Base-by-base conservation (phyloP, 1,140 invertebrate species). In the Leptonema lineaticorne region DNA sequence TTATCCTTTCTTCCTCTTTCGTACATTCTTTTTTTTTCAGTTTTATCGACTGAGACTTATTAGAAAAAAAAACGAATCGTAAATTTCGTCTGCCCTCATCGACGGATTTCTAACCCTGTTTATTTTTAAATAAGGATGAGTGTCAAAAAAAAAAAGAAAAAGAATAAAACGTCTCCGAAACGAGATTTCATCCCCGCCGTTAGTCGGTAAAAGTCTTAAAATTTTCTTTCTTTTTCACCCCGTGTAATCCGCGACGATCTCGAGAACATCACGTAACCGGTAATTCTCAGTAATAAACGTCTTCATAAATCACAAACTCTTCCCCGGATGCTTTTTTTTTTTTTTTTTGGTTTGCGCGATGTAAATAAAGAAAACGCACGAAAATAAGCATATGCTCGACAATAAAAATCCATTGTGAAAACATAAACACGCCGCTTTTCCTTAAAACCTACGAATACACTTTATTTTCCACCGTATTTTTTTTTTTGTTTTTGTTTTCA, bases 181-280 rank as follows among this genome's bases (percentile, higher is more conserved):
- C 20, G 50, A 24, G 50, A 53, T 53, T 53, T 20, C 50, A 22
- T 24, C 22, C 50, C 46, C 50, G 22, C 11, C 24, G 24, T 8
- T 8, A 24, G 22, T 26, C 24, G 24, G 24, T 8, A 24, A 53
- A 53, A 26, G 50, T 53, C 50, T 53, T 53, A 53, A 53, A 53
- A 22, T 50, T 60, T 71, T 41, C 57, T 60, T 60, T n/a, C n/a
- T n/a, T n/a, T n/a, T n/a, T n/a, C n/a, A n/a, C n/a, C n/a, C n/a
- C 8, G 14, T 33, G 5, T 72, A 72, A 72, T 72, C 70, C 70
- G 28, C 50, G 29, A 8, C 50, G 57, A 59, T 57, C 41, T 58
- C 48, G 33, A 27, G 57, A 69, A 69, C 70, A 72, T 69, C 70
- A 72, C 70, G 70, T 68, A 72, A 72, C 37, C 65, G 64, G 58